Conservation (phyloP, 2,888 invertebrate genomes). For the Timema podura region DNA sequence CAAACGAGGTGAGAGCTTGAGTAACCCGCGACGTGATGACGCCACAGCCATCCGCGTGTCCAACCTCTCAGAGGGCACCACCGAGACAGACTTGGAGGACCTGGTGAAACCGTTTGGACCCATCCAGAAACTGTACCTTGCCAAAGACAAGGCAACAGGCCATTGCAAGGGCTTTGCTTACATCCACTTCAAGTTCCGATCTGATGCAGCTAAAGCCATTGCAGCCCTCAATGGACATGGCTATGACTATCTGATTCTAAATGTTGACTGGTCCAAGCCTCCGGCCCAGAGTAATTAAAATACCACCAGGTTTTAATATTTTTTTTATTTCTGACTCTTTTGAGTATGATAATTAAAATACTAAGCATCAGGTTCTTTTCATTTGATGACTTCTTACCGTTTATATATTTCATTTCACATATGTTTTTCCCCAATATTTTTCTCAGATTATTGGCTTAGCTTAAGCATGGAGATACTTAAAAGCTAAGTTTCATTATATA, state of each 20-base stretch:
- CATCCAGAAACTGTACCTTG: conserved; percentile 89
- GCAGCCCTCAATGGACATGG: conserved; percentile 85
- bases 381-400: no score
- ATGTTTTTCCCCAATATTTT: no score
- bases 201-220: conserved; percentile 91
- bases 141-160: conserved; percentile 86
- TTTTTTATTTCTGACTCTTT: no score
- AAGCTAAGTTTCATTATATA: no score
- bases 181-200: conserved; percentile 89
- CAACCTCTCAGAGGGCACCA: conserved; percentile 93
- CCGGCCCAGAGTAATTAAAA: conserved; percentile 43
- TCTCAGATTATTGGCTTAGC: no score
- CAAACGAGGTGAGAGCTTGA: conserved; percentile 65
- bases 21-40: conserved; percentile 64
- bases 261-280: conserved; percentile 98
- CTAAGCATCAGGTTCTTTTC: no score
- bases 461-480: no score
- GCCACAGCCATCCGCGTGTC: conserved; percentile 93
- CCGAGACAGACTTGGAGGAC: conserved; percentile 92
- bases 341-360: no score
- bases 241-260: conserved; percentile 96
- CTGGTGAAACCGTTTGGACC: conserved; percentile 92
- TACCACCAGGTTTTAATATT: no score
- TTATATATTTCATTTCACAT: no score
- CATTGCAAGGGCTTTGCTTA: conserved; percentile 97